Conservation (phyloP, 2,888 invertebrate species). For the Lissocephala sabroskyi region DNA sequence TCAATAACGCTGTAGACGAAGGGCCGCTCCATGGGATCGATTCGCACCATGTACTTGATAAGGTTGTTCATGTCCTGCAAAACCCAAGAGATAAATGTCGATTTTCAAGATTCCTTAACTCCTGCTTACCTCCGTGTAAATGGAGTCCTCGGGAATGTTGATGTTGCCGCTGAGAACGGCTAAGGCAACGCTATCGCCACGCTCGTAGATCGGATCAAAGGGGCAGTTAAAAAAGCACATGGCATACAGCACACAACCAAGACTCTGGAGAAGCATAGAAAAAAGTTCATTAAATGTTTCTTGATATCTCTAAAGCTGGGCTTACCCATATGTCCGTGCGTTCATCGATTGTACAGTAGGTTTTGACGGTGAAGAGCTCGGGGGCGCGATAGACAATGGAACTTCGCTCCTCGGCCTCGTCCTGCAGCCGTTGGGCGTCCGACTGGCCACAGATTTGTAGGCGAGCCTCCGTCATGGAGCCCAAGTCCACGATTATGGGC, state of each 20-base stretch:
- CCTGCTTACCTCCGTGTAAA: slow-evolving; percentile 74
- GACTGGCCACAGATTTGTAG: slow-evolving; percentile 78
- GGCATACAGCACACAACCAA: slow-evolving; percentile 89
- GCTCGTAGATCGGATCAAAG: slow-evolving; percentile 86
- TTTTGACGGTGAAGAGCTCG: slow-evolving; percentile 89
- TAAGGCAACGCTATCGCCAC: slow-evolving; percentile 89
- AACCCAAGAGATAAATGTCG: background rate
- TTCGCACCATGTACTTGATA: slow-evolving; percentile 80
- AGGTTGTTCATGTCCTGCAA: slow-evolving; percentile 79
- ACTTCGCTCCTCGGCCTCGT: slow-evolving; percentile 86
- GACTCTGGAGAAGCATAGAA: slow-evolving; percentile 75
- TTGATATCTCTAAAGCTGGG: background rate
- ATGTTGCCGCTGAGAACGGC: slow-evolving; percentile 86
- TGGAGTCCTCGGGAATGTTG: slow-evolving; percentile 79
- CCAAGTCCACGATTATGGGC: slow-evolving; percentile 88
- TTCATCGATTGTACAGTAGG: slow-evolving; percentile 85
- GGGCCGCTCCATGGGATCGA: slow-evolving; percentile 84
- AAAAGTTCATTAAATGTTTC: background rate
- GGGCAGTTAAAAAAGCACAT: slow-evolving; percentile 89
- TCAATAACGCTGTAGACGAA: slow-evolving; percentile 82
- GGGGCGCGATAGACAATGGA: slow-evolving; percentile 92
- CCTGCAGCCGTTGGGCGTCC: slow-evolving; percentile 82
- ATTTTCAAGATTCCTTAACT: background rate
- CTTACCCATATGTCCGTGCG: slow-evolving; percentile 86
- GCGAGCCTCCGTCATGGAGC: slow-evolving; percentile 79